Percentiles rank a stretch among this genome's conserved stretches.
Evolutionary conservation across 1,140 invertebrate species (phyloP).

Genomic region (Amphibalanus amphitrite): DNA sequence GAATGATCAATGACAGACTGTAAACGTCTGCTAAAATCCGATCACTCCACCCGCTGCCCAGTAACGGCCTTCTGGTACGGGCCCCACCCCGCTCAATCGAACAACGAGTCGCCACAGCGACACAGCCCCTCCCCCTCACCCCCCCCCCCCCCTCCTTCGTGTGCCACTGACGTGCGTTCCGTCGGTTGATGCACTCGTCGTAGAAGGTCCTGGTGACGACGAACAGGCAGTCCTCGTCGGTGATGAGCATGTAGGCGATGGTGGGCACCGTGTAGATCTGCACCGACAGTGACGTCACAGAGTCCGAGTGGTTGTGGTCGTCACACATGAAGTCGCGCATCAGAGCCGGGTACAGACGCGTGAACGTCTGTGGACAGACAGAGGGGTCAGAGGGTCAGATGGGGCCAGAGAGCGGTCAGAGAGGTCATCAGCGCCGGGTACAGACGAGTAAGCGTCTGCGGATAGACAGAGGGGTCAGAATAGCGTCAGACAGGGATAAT

Average conservation of each 20-base stretch:
- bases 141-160: constrained; percentile 17
- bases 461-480: constrained; percentile 16
- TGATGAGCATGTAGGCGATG: constrained; percentile 81
- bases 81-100: no score
- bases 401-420: background rate
- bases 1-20: no score
- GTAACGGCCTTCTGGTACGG: no score
- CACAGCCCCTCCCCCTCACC: no score
- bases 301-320: constrained; percentile 92
- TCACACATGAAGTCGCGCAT: constrained; percentile 92
- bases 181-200: constrained; percentile 59
- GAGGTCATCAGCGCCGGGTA: constrained; percentile 34
- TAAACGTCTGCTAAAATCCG: no score
- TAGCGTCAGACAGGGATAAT: no score
- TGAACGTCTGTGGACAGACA: constrained; percentile 38
- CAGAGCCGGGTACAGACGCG: constrained; percentile 62
- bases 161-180: constrained; percentile 47
- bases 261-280: constrained; percentile 94
- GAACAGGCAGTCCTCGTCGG: constrained; percentile 65
- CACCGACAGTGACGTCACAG: constrained; percentile 83
- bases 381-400: constrained; percentile 13
- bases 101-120: background rate
- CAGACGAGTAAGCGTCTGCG: constrained; percentile 52
- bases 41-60: no score
- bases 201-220: constrained; percentile 76